Evolutionary conservation across 2,888 invertebrate genomes (phyloP).

Genomic region (Plutella xylostella): DNA sequence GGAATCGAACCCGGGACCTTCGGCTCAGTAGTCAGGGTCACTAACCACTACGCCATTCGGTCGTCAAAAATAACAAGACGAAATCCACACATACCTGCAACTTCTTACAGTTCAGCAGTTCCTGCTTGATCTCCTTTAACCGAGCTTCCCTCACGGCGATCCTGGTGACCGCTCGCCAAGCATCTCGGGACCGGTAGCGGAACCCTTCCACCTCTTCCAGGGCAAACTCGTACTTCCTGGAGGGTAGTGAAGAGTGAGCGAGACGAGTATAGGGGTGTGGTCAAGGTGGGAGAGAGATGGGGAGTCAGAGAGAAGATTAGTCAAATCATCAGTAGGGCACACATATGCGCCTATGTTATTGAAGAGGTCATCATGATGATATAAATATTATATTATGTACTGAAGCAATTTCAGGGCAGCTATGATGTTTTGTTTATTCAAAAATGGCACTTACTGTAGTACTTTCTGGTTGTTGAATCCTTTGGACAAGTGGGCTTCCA

Average conservation of each 20-base stretch:
- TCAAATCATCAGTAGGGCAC: slow-evolving; percentile 16
- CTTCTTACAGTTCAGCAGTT: slow-evolving; percentile 92
- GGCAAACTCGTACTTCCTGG: slow-evolving; percentile 91
- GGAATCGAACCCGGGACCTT: too few species aligned
- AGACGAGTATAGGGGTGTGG: not conserved
- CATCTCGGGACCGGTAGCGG: slow-evolving; percentile 93
- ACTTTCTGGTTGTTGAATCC: slow-evolving; percentile 73
- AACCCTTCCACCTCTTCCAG: slow-evolving; percentile 97
- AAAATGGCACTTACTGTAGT: slow-evolving; percentile 67
- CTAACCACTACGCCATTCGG: too few species aligned
- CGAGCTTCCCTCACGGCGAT: slow-evolving; percentile 95
- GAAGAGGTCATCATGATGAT: too few species aligned
- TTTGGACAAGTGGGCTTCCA: slow-evolving; percentile 79
- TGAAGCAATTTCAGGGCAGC: too few species aligned
- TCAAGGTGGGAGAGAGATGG: not conserved
- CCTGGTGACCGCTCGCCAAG: slow-evolving; percentile 93
- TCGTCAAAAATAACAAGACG: too few species aligned
- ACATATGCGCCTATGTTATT: not conserved
- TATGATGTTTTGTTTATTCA: not conserved
- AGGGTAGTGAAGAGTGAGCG: slow-evolving; percentile 19
- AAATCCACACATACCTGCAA: slow-evolving; percentile 76
- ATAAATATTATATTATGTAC: too few species aligned
- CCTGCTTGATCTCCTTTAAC: slow-evolving; percentile 94
- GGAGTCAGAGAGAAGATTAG: slow-evolving; percentile 60
- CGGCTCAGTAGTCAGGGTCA: too few species aligned